Percentiles rank a stretch among this genome's conserved stretches.
Conservation (phyloP, 2,797 vertebrate species). For the Gallirallus australis region DNA sequence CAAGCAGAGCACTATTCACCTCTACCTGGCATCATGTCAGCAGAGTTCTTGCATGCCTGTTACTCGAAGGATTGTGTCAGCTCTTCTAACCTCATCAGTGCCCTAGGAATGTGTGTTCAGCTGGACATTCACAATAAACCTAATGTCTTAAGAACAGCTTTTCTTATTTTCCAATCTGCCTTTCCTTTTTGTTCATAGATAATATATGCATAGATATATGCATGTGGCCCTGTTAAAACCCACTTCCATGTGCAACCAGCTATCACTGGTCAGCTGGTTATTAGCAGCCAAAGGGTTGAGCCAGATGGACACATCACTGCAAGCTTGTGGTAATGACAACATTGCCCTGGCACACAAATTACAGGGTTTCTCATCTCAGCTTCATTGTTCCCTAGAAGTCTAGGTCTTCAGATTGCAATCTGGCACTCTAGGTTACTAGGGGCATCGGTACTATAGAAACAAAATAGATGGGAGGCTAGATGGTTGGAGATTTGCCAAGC, state of each 20-base stretch:
- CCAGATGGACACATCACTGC: slow-evolving; percentile 1
- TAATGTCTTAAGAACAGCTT: not conserved
- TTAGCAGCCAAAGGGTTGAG: not conserved
- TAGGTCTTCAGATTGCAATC: not conserved
- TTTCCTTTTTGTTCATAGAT: not conserved
- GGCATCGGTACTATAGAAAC: not conserved
- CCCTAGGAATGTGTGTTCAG: not conserved
- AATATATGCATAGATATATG: not conserved
- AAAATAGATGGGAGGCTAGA: not conserved
- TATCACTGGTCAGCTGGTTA: not conserved
- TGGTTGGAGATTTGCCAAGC: not conserved
- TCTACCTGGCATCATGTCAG: not conserved
- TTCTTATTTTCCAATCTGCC: not conserved
- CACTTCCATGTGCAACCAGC: not conserved
- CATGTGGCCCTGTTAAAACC: not conserved
- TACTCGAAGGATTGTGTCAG: slow-evolving; percentile 18
- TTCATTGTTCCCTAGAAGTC: not conserved
- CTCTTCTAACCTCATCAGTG: slow-evolving; percentile 13
- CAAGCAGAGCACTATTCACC: not conserved
- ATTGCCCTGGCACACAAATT: not conserved
- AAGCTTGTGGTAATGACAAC: slow-evolving; percentile 25
- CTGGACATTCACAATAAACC: not conserved
- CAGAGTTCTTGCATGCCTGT: not conserved
- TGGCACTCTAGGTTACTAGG: not conserved
- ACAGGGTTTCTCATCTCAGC: not conserved